Evolutionary conservation across 35 echinoderm and acorn worm genomes (phyloP), one percentile per base, ranked within the genome.

Genomic region (Patiria miniata): DNA sequence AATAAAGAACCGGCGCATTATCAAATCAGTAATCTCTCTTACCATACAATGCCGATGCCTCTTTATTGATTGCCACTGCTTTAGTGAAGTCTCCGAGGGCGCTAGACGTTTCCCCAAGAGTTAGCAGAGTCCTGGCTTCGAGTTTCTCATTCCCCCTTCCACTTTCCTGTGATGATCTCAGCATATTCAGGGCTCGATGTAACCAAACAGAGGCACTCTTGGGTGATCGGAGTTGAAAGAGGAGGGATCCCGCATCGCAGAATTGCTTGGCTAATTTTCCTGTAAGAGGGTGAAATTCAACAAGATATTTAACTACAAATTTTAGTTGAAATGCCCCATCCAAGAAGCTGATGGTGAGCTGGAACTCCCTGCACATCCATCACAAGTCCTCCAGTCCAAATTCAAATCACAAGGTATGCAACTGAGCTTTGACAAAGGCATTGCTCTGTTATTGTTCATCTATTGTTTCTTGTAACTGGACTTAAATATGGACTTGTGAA

Each of bases 51-150:
- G 51, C 53, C 3, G 82, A 53, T 8, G 52, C 54, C 16, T 84
- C 82, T 57, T 61, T 84, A 84, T 84, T 53, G 34, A 84, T 36
- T 16, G 32, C 30, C n/a, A 84, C 54, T 33, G 82, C 82, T 6
- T 58, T 58, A 32, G 82, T 39, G 37, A 57, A 84, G 36, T 84
- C 51, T 28, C 57, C 19, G 37, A 58, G 30, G 36, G 33, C 57
- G n/a, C 38, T 84, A 36, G 9, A 84, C 5, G 53, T 39, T 40
- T 59, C 53, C 5, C 82, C 82, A 0, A 60, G 22, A 36, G 53
- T 39, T 0, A 59, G 29, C 33, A 84, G 51, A 58, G 59, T 84
- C 28, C 82, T 57, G 0, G 82, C 82, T 60, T 84, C 82, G 9
- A 59, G 51, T 36, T 51, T 60, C 18, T 60, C 82, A 18, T 29